These are phyloP conservation scores for Styela plicata DNA, from an alignment of 23 tunicate genomes.

Conservation along the genomic window DNA sequence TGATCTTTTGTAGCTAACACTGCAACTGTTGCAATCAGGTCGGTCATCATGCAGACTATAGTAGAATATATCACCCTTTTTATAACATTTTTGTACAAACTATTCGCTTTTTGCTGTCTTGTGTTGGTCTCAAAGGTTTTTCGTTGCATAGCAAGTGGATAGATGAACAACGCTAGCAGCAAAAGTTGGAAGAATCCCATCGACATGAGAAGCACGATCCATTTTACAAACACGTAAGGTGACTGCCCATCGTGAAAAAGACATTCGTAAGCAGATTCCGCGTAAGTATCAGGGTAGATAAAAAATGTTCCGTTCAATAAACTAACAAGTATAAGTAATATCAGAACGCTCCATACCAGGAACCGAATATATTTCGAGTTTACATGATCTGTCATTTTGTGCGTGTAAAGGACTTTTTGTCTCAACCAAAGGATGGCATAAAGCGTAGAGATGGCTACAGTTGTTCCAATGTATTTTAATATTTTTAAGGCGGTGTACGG, in stretches of 20 bases:
- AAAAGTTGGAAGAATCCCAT: slow-evolving; percentile 29
- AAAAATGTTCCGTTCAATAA: slow-evolving; percentile 21
- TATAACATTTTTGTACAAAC: slow-evolving; percentile 18
- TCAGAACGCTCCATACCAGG: slow-evolving; percentile 23
- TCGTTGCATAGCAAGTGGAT: slow-evolving; percentile 21
- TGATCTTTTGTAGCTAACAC: not conserved
- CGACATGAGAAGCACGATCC: slow-evolving; percentile 27
- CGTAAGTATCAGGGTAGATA: slow-evolving; percentile 33
- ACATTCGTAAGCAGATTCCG: slow-evolving; percentile 18
- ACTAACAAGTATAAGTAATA: slow-evolving; percentile 10
- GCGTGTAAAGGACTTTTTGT: slow-evolving; percentile 19
- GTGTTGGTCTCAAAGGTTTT: slow-evolving; percentile 13
- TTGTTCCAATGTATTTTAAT: slow-evolving; percentile 18
- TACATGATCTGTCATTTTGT: slow-evolving; percentile 16
- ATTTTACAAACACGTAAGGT: slow-evolving; percentile 13
- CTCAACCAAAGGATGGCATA: slow-evolving; percentile 26
- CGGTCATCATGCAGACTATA: slow-evolving; percentile 7
- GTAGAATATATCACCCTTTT: slow-evolving; percentile 25
- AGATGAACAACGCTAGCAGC: slow-evolving; percentile 8
- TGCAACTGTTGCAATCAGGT: slow-evolving; percentile 12
- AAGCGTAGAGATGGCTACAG: slow-evolving; percentile 3
- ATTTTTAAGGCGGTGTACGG: slow-evolving; percentile 16
- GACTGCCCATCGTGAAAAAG: slow-evolving; percentile 26
- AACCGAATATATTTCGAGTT: slow-evolving; percentile 6
- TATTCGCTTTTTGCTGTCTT: slow-evolving; percentile 12